Evolutionary conservation across 2,888 invertebrate genomes (phyloP).

Genomic region (Apamea anceps): DNA sequence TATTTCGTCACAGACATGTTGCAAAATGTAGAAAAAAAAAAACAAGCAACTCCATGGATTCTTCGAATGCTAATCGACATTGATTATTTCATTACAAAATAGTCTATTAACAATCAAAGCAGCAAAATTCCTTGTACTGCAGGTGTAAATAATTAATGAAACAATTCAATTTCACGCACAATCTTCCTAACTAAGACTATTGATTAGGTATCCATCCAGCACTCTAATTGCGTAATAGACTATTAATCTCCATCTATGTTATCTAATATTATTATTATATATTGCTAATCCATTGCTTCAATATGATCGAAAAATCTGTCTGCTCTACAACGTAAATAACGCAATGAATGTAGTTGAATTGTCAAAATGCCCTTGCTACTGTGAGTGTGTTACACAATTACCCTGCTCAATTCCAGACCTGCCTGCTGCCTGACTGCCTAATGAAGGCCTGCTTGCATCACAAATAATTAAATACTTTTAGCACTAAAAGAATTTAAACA

Average conservation of each 20-base stretch:
- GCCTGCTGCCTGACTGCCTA: no score
- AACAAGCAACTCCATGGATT: not conserved
- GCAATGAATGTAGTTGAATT: no score
- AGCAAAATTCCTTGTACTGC: slow-evolving; percentile 1
- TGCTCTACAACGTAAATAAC: no score
- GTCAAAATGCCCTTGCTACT: no score
- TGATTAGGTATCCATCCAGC: not conserved
- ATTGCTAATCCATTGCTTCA: no score
- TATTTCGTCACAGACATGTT: slow-evolving; percentile 25
- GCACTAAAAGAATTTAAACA: not conserved
- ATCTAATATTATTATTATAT: no score
- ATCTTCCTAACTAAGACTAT: not conserved
- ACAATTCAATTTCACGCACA: slow-evolving; percentile 1
- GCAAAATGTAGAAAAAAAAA: not conserved
- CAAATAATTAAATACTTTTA: not conserved
- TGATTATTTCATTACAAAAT: not conserved
- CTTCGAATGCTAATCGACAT: slow-evolving; percentile 4
- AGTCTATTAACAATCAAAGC: slow-evolving; percentile 18
- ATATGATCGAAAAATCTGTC: no score
- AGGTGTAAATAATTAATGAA: not conserved
- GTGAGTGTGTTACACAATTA: no score
- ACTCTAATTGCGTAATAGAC: no score
- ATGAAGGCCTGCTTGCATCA: not conserved
- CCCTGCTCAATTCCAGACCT: no score
- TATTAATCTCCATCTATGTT: no score